Conservation (phyloP, 2,113 vertebrate species). For the Bettongia penicillata region DNA sequence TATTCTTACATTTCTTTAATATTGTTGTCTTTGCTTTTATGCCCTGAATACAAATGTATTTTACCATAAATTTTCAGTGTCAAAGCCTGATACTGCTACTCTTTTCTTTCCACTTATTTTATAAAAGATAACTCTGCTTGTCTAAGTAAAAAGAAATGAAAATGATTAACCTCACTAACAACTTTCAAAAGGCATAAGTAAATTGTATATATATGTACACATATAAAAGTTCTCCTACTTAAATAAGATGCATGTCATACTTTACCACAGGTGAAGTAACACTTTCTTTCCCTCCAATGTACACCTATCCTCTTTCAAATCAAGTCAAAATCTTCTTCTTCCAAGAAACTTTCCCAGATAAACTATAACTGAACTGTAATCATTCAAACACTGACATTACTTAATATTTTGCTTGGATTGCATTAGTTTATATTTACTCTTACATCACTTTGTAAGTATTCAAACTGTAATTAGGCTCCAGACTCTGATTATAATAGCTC, state of each 20-base stretch:
- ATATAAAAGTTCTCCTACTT: neutral
- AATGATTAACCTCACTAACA: neutral
- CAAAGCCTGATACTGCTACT: neutral
- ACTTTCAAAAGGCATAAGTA: neutral
- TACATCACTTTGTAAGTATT: neutral
- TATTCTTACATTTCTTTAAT: neutral
- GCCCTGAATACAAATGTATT: neutral
- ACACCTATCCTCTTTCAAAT: neutral
- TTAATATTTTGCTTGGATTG: neutral
- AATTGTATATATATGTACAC: neutral
- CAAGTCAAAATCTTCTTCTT: neutral
- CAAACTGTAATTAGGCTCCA: neutral
- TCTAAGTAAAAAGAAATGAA: slow-evolving; percentile 36
- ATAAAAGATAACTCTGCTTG: neutral
- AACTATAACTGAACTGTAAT: neutral
- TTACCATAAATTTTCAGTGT: slow-evolving; percentile 16
- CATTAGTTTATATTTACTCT: neutral
- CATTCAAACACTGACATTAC: neutral
- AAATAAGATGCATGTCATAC: neutral
- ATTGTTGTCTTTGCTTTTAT: neutral
- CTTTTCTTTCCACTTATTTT: neutral
- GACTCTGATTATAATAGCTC: neutral
- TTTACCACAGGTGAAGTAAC: neutral
- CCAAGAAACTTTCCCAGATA: neutral
- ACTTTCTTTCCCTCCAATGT: neutral